These are phyloP conservation scores for Cotesia chilonis DNA, from an alignment of 1,140 invertebrate genomes.

Conservation along the genomic window DNA sequence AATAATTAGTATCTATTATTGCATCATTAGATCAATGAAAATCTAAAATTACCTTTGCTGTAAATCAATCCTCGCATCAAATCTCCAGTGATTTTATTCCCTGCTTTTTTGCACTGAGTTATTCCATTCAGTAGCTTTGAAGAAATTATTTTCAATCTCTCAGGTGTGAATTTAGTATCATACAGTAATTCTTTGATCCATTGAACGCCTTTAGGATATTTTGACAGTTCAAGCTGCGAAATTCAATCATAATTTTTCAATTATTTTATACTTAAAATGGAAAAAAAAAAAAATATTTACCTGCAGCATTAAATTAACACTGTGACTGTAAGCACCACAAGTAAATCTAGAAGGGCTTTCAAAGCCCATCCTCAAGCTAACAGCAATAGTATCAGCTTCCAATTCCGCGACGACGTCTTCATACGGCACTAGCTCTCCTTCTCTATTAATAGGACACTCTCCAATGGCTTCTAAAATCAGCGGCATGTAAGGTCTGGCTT, in stretches of 20 bases:
- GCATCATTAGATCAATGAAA: constrained; percentile 10
- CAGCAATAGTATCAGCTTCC: constrained; percentile 76
- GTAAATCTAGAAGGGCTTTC: constrained; percentile 66
- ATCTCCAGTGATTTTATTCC: constrained; percentile 69
- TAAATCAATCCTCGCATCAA: constrained; percentile 73
- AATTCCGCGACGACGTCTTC: constrained; percentile 80
- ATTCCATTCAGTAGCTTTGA: constrained; percentile 82
- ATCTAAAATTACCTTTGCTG: constrained; percentile 66
- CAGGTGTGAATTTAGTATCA: constrained; percentile 74
- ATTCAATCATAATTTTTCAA: constrained; percentile 22
- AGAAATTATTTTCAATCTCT: constrained; percentile 79
- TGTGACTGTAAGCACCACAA: constrained; percentile 73
- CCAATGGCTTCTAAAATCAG: constrained; percentile 76
- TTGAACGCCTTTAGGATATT: constrained; percentile 78
- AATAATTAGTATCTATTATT: constrained; percentile 13
- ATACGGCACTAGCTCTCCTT: constrained; percentile 71
- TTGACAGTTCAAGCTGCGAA: constrained; percentile 75
- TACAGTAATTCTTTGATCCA: constrained; percentile 83
- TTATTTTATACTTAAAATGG: constrained; percentile 20
- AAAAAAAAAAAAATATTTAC: constrained; percentile 39
- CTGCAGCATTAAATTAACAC: constrained; percentile 68
- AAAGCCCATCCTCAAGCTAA: constrained; percentile 71
- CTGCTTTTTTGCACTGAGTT: constrained; percentile 74
- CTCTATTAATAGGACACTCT: constrained; percentile 72
- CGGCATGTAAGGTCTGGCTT: constrained; percentile 75